A percentile compares a stretch with the other conserved stretches of the same genome.
These are phyloP conservation scores for Sylvicola fuscatus DNA, from an alignment of 2,888 invertebrate species.

Conservation along the genomic window DNA sequence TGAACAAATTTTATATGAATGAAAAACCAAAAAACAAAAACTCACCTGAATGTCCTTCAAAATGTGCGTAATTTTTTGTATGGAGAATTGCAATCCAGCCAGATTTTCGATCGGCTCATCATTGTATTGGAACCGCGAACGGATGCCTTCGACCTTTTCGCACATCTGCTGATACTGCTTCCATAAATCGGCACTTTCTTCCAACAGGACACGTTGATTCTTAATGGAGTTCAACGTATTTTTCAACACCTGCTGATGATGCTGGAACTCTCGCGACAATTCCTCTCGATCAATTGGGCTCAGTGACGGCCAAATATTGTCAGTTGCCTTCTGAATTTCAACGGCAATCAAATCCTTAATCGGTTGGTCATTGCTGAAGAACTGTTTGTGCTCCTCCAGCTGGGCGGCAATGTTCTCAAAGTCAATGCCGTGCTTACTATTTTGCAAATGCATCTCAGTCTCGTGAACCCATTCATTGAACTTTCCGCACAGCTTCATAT, in stretches of 20 bases:
- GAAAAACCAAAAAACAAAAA: constrained; percentile 8
- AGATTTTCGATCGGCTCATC: constrained; percentile 62
- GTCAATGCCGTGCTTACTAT: constrained; percentile 68
- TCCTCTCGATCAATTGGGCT: constrained; percentile 64
- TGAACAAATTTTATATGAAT: too few relatives aligned
- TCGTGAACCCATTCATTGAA: constrained; percentile 68
- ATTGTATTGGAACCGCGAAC: constrained; percentile 53
- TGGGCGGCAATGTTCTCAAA: constrained; percentile 67
- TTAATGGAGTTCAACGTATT: constrained; percentile 69
- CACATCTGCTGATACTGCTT: constrained; percentile 60
- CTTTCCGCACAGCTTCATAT: constrained; percentile 53
- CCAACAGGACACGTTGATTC: constrained; percentile 54
- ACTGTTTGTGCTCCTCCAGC: constrained; percentile 70
- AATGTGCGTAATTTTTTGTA: constrained; percentile 64
- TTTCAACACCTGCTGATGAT: constrained; percentile 59
- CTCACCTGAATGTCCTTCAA: constrained; percentile 49
- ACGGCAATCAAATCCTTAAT: constrained; percentile 64
- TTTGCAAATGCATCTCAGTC: constrained; percentile 53
- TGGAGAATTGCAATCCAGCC: constrained; percentile 61
- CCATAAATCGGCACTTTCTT: constrained; percentile 69
- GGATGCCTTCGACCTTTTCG: constrained; percentile 53
- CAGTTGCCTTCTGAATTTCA: constrained; percentile 62
- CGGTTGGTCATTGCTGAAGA: constrained; percentile 58
- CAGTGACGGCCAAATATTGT: constrained; percentile 74
- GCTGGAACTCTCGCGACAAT: constrained; percentile 58